These are phyloP conservation scores for Pangasianodon hypophthalmus DNA, from an alignment of 2,113 vertebrate species.

Conservation along the genomic window DNA sequence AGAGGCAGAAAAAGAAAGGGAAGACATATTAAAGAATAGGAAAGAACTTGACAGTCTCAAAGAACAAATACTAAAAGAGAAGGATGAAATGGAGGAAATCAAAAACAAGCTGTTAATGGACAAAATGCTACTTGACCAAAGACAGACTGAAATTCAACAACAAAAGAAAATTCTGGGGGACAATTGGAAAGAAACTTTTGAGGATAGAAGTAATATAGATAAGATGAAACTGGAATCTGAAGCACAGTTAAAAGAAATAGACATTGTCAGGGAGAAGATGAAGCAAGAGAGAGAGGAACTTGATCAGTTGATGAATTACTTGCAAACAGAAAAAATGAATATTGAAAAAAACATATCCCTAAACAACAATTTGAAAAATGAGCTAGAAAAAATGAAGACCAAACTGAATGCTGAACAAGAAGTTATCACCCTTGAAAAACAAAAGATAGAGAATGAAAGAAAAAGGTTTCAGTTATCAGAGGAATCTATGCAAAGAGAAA, in stretches of 20 bases:
- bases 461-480: neutral
- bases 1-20: constrained; percentile 30
- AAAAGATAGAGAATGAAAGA: constrained; percentile 2
- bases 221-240: constrained; percentile 29
- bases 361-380: neutral
- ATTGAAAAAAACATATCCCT: neutral
- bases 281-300: constrained; percentile 38
- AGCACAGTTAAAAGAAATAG: neutral
- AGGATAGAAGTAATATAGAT: constrained; percentile 30
- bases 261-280: neutral
- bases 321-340: constrained; percentile 9
- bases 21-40: neutral
- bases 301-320: constrained; percentile 15
- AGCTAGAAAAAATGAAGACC: neutral
- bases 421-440: constrained; percentile 3
- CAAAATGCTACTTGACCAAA: neutral
- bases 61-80: neutral
- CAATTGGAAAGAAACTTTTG: neutral
- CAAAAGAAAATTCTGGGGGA: neutral
- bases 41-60: constrained; percentile 8
- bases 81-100: neutral
- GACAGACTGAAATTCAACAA: neutral
- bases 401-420: constrained; percentile 13
- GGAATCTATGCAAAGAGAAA: neutral
- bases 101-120: constrained; percentile 1